Percentiles rank a stretch among this genome's conserved stretches.
phyloP scores from a whole-genome alignment of 64 coral and sea anemone genomes.

The Pachyseris speciosa region DNA sequence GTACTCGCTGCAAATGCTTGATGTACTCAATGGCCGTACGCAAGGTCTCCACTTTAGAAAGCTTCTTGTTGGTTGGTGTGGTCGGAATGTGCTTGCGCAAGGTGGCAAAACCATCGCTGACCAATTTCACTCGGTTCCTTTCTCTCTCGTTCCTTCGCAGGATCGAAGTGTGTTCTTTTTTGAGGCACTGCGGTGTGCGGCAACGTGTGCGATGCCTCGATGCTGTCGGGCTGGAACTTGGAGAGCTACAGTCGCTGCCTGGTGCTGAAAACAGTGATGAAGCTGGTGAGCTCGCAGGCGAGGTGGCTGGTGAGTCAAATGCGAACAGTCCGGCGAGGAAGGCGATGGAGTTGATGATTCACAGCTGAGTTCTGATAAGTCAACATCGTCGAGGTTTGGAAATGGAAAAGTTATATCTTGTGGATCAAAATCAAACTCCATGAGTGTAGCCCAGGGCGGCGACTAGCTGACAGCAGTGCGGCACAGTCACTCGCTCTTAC shows the following conservation, averaged over 20 bases:
- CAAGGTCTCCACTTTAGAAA: slow-evolving; percentile 96
- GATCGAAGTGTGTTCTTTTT: slow-evolving; percentile 86
- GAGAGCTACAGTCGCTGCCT: slow-evolving; percentile 41
- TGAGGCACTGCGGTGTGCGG: slow-evolving; percentile 74
- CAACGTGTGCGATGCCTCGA: slow-evolving; percentile 72
- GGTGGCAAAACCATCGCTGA: slow-evolving; percentile 92
- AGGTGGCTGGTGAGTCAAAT: slow-evolving; percentile 61
- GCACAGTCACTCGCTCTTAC: neutral
- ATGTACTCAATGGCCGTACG: slow-evolving; percentile 95
- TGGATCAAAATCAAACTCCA: neutral
- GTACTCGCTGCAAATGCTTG: slow-evolving; percentile 82
- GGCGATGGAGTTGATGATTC: slow-evolving; percentile 70
- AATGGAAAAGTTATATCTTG: slow-evolving; percentile 44
- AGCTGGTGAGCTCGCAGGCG: slow-evolving; percentile 68
- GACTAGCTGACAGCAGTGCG: slow-evolving; percentile 4
- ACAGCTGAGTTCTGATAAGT: slow-evolving; percentile 82
- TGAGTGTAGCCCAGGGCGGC: slow-evolving; percentile 17
- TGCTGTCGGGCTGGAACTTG: slow-evolving; percentile 50
- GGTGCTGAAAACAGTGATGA: slow-evolving; percentile 47
- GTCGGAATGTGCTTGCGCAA: slow-evolving; percentile 85
- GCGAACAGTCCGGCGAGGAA: slow-evolving; percentile 65
- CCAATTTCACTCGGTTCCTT: slow-evolving; percentile 86
- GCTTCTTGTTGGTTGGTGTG: slow-evolving; percentile 87
- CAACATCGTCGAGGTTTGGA: slow-evolving; percentile 79
- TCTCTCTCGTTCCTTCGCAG: slow-evolving; percentile 92